phyloP scores from a whole-genome alignment of 2,888 invertebrate species.

The Thecophora atra region DNA sequence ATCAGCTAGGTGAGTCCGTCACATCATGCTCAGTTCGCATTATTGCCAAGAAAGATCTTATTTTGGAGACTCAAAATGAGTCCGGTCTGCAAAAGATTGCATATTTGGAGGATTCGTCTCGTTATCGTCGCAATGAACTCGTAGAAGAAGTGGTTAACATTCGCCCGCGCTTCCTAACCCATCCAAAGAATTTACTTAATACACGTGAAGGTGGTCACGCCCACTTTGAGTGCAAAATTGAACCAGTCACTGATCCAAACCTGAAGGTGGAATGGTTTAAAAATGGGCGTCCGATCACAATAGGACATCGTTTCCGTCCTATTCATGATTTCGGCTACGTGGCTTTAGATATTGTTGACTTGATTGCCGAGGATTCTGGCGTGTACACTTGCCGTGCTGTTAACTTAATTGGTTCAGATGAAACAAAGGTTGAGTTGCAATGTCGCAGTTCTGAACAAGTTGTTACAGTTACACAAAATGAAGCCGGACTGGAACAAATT shows the following conservation, averaged over 20 bases:
- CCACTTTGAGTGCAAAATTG: conserved; percentile 97
- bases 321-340: conserved; percentile 99
- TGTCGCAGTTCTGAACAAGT: conserved; percentile 84
- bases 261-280: conserved; percentile 97
- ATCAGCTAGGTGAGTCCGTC: conserved; percentile 92
- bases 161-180: conserved; percentile 85
- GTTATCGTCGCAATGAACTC: conserved; percentile 83
- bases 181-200: conserved; percentile 86
- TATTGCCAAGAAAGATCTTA: conserved; percentile 86
- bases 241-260: conserved; percentile 96
- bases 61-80: conserved; percentile 89
- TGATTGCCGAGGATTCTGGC: conserved; percentile 95
- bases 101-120: conserved; percentile 86
- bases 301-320: conserved; percentile 94
- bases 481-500: conserved; percentile 87
- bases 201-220: conserved; percentile 91
- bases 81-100: conserved; percentile 92
- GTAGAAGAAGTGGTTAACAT: conserved; percentile 85
- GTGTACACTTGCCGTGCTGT: conserved; percentile 93
- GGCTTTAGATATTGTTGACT: conserved; percentile 93
- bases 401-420: conserved; percentile 89
- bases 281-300: conserved; percentile 91
- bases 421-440: conserved; percentile 77
- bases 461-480: conserved; percentile 85
- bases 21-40: conserved; percentile 91